Evolutionary conservation across 2,797 vertebrate species (phyloP), one percentile per base, ranked within the genome.

Genomic region (Hydrocynus forskahlii): DNA sequence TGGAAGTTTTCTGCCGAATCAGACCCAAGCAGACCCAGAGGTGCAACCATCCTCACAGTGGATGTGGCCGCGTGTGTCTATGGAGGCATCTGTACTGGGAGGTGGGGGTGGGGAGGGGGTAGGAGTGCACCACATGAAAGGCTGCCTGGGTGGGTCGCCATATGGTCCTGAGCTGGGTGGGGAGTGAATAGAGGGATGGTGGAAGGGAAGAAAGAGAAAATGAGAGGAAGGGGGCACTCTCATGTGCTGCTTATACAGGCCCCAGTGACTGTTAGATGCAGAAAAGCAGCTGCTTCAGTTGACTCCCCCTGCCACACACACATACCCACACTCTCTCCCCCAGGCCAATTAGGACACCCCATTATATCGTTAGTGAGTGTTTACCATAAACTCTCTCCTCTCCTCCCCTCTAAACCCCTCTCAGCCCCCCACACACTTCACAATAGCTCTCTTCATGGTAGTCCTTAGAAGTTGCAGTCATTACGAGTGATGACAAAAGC

Each of bases 61-160:
- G 55, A 23, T 82, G 74, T 43, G 75, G 70, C 21, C 43, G 72
- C 74, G 71, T 74, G 59, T 78, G 40, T 72, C 25, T 66, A 25
- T 25, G n/a, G 21, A 75, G 57, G 75, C 57, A 29, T 78, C 78
- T 79, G 57, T 62, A 60, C 14, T 54, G 19, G 60, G 48, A 62
- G 50, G 75, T 45, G 23, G 57, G 60, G 21, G 7, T 16, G 16
- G 2, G 54, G 40, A 45, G 69, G 23, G 10, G 16, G 2, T 4
- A 55, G 59, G 17, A 79, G 29, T 14, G 19, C 73, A 76, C 82
- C 85, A 84, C 82, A 86, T 83, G 68, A 86, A 86, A 86, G 72
- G 45, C 68, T 13, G 55, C 40, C 48, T 79, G 76, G 82, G 82
- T 79, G 85, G 81, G 76, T 78, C 79, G 48, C 85, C 85, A 86